A percentile compares a stretch with the other conserved stretches of the same genome.
Evolutionary conservation across 2,113 vertebrate species (phyloP).

Genomic region (Tinamus guttatus): DNA sequence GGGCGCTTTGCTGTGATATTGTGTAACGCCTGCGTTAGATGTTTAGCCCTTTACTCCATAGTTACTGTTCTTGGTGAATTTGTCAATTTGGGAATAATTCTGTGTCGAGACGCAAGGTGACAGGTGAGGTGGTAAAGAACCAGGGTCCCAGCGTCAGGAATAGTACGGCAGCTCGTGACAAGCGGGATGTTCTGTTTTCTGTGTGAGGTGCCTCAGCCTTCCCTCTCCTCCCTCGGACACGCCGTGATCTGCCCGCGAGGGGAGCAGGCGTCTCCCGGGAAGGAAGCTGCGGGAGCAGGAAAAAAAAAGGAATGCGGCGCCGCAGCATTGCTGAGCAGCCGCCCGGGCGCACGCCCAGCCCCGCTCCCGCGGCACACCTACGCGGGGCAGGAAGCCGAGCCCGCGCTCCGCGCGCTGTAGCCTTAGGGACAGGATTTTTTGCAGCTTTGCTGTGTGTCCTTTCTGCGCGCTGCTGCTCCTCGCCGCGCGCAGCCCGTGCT

Average conservation of each 20-base stretch:
- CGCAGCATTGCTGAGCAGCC: constrained; percentile 10
- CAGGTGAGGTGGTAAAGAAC: not conserved
- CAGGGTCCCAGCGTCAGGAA: not conserved
- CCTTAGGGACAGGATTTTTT: not conserved
- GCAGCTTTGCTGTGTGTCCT: not conserved
- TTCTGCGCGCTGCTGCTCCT: not conserved
- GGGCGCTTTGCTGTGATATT: not conserved
- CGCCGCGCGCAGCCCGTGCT: accelerated
- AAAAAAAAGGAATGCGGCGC: constrained; percentile 48
- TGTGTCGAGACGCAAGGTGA: no score
- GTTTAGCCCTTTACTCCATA: accelerated
- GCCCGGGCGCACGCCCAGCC: constrained; percentile 40
- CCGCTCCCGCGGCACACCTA: constrained; percentile 8
- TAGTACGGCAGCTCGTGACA: accelerated
- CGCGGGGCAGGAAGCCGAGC: not conserved
- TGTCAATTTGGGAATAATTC: accelerated
- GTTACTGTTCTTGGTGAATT: accelerated
- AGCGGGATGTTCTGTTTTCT: accelerated
- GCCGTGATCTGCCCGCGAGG: not conserved
- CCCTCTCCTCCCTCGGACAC: not conserved
- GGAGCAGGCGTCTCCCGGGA: not conserved
- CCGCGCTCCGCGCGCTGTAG: not conserved
- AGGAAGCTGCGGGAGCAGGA: not conserved
- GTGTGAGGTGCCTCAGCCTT: accelerated
- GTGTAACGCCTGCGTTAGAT: not conserved